Evolutionary conservation across 1,140 invertebrate species (phyloP), one percentile per base, ranked within the genome.

Genomic region (Heliconius nattereri): DNA sequence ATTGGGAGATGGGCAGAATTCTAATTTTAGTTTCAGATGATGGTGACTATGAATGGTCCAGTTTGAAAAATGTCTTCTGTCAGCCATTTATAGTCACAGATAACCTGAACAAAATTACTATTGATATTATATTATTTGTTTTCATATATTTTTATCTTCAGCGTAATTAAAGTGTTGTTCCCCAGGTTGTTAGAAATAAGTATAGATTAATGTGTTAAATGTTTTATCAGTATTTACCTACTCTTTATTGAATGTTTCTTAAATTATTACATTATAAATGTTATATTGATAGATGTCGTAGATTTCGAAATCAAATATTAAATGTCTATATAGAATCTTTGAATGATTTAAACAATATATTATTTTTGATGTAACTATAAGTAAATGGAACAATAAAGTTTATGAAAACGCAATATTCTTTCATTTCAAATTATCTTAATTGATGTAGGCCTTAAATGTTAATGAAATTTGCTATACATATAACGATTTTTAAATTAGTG

Each of bases 281-380:
- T 92, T 89, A 87, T 85, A 88, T 84, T 84, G 71, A 86, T 87
- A 83, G 82, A 54, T 87, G 80, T 89, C 86, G 89, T 83, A 87
- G 85, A 91, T 85, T 92, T 88, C 87, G 79, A 83, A 90, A 78
- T 78, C 80, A 57, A 73, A 90, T 89, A 82, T 86, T 89, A 89
- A 89, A 85, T 88, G 86, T 90, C 86, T 83, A 85, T 87, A 85
- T 84, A 66, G 85, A 89, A 92, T 90, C 87, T 89, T 86, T 87
- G 82, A 83, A 79, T 84, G 80, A 87, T 83, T 71, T 16, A 20
- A 81, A 87, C 89, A 86, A 89, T 87, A 71, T 81, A 16, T 89
- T 89, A 86, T 84, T 90, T 94, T 92, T 89, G 87, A 91, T 90
- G 90, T 92, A 83, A 84, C 86, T 86, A 85, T 85, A n/a, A n/a